A percentile compares a stretch with the other conserved stretches of the same genome.
Evolutionary conservation across 2,113 vertebrate genomes (phyloP).

Genomic region (Mixornis gularis): DNA sequence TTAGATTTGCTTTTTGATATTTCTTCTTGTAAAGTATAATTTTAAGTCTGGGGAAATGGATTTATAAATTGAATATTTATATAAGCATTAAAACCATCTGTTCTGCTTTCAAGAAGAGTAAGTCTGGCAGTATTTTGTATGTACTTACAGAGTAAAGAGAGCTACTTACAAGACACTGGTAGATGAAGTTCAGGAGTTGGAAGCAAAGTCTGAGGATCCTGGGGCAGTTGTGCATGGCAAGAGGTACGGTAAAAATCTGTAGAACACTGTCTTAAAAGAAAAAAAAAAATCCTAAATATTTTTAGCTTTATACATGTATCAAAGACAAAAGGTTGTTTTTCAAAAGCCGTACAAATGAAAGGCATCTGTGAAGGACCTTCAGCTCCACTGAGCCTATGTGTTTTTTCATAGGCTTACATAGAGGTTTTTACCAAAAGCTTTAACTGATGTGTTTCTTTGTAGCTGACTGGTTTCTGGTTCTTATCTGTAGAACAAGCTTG

Average conservation of each 20-base stretch:
- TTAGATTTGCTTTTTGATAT: neutral
- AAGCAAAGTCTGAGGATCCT: conserved; percentile 94
- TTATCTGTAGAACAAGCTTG: neutral
- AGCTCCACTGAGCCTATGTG: neutral
- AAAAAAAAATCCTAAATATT: neutral
- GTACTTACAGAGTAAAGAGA: conserved; percentile 83
- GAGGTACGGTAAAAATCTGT: conserved; percentile 76
- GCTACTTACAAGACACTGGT: conserved; percentile 92
- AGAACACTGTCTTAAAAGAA: neutral
- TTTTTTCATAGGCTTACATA: neutral
- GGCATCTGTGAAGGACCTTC: neutral
- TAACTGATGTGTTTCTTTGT: neutral
- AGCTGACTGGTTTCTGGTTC: neutral
- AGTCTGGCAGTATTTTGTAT: conserved; percentile 10
- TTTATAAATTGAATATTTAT: neutral
- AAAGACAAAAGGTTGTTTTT: neutral
- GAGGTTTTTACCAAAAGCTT: neutral
- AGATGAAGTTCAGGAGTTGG: conserved; percentile 96
- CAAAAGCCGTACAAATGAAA: neutral
- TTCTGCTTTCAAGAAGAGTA: neutral
- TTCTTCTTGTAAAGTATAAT: neutral
- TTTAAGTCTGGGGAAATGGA: neutral
- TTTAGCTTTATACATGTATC: neutral
- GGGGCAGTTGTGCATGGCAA: conserved; percentile 93
- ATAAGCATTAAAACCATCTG: neutral